These are phyloP conservation scores for Mohoua ochrocephala DNA, from an alignment of 2,113 vertebrate species.

Conservation along the genomic window DNA sequence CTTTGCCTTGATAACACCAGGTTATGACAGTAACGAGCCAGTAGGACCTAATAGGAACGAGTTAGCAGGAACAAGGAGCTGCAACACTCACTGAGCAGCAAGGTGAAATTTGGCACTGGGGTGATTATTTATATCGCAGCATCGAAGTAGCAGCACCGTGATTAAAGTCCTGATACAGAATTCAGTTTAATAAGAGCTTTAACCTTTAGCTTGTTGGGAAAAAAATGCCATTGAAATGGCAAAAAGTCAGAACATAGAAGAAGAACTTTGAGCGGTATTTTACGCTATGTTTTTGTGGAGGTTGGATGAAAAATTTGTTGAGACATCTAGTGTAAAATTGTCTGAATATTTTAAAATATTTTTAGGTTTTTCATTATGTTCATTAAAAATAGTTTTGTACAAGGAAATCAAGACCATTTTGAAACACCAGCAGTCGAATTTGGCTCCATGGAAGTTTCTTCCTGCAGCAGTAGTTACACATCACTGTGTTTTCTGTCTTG, in stretches of 20 bases:
- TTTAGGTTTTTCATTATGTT: neutral
- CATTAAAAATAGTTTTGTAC: neutral
- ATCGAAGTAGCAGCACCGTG: neutral
- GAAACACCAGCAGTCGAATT: neutral
- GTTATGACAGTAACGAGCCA: neutral
- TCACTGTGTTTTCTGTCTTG: neutral
- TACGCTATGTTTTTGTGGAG: neutral
- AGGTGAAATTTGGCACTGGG: neutral
- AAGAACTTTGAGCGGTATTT: neutral
- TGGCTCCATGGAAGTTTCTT: neutral
- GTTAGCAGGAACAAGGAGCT: neutral
- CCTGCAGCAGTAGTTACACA: neutral
- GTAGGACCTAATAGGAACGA: neutral
- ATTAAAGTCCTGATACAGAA: neutral
- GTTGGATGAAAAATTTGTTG: neutral
- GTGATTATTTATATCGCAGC: neutral
- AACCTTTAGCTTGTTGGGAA: neutral
- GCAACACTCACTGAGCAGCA: neutral
- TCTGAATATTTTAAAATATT: neutral
- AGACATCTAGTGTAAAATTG: no score
- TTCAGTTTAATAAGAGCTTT: neutral
- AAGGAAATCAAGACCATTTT: neutral
- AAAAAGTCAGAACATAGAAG: neutral
- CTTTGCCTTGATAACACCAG: neutral
- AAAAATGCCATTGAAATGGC: neutral